phyloP scores from a whole-genome alignment of 2,797 vertebrate species.

The Falco novaeseelandiae region DNA sequence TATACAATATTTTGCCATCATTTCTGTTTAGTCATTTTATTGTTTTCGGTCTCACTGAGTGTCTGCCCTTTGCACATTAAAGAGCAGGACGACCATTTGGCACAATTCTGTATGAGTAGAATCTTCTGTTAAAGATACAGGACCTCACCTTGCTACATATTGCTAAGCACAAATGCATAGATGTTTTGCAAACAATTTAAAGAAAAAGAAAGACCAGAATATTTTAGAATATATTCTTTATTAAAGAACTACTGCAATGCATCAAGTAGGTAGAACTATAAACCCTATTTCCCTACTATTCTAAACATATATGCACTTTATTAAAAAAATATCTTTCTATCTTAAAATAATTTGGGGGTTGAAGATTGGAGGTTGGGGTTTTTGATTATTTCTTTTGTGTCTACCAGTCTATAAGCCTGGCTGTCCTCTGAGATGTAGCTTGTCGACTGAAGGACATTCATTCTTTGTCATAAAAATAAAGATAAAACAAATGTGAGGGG shows the following conservation, averaged over 20 bases:
- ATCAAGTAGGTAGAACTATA: not conserved
- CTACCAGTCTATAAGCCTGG: not conserved
- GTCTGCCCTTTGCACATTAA: not conserved
- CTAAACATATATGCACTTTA: not conserved
- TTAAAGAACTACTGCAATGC: not conserved
- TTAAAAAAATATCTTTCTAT: not conserved
- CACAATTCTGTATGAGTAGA: not conserved
- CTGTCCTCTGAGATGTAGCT: not conserved
- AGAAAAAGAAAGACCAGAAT: not conserved
- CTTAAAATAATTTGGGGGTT: not conserved
- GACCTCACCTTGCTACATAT: not conserved
- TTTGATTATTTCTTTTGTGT: not conserved
- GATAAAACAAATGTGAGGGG: not conserved
- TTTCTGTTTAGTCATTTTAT: not conserved
- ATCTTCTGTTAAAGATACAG: not conserved
- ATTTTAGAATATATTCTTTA: not conserved
- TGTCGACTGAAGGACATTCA: not conserved
- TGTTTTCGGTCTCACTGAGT: not conserved
- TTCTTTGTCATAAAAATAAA: not conserved
- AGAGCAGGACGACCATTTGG: rapidly evolving
- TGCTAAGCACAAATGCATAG: not conserved
- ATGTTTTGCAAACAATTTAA: not conserved
- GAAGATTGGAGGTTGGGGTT: not conserved
- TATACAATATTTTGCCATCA: not conserved
- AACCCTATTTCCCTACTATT: not conserved